phyloP scores from a whole-genome alignment of 1,140 invertebrate genomes.

The Thaumetopoea pityocampa region DNA sequence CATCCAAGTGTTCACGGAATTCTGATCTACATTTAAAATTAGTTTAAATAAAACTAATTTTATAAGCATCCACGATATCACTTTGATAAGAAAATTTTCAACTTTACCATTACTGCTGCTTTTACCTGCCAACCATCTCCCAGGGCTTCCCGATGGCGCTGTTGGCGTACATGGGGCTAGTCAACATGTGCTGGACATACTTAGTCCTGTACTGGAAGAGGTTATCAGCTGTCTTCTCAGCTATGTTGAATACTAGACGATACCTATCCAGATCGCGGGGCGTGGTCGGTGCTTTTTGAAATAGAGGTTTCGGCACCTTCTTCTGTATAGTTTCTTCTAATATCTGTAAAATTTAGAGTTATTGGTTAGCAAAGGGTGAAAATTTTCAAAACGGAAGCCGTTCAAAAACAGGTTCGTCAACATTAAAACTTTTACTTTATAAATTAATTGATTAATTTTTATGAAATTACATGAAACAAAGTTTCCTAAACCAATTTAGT shows the following conservation, averaged over 20 bases:
- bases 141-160: slow-evolving; percentile 53
- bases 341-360: slow-evolving; percentile 30
- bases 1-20: no score
- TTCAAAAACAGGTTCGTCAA: no score
- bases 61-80: no score
- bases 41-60: no score
- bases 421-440: no score
- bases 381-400: no score
- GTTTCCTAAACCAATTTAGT: no score
- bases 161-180: slow-evolving; percentile 60
- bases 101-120: background rate
- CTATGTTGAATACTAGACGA: slow-evolving; percentile 39
- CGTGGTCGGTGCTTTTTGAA: slow-evolving; percentile 17
- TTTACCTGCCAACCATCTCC: slow-evolving; percentile 61
- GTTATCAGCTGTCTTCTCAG: slow-evolving; percentile 27
- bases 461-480: no score
- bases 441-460: no score
- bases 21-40: no score
- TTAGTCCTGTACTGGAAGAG: slow-evolving; percentile 52
- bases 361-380: no score
- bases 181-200: slow-evolving; percentile 63
- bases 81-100: no score
- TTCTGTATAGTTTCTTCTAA: slow-evolving; percentile 60
- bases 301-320: slow-evolving; percentile 38
- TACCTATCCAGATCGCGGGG: slow-evolving; percentile 28